A percentile compares a stretch with the other conserved stretches of the same genome.
These are phyloP conservation scores for Acipenser oxyrinchus DNA, from an alignment of 2,797 vertebrate species.

Conservation along the genomic window DNA sequence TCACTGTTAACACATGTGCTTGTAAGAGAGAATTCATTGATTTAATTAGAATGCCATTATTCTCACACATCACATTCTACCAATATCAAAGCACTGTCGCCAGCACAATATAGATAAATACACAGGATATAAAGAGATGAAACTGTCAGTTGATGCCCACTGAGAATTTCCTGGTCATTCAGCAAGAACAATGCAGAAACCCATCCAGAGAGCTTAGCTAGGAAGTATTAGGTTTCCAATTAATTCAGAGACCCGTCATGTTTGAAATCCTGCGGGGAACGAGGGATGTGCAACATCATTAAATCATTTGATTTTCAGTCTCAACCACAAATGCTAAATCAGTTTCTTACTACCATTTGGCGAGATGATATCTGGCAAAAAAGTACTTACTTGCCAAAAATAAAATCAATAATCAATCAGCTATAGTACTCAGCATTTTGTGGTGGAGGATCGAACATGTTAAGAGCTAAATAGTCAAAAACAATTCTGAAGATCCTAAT, in stretches of 20 bases:
- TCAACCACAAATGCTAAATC: constrained; percentile 5
- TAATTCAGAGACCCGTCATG: background rate
- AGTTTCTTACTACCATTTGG: background rate
- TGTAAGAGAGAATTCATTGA: background rate
- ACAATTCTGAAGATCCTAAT: too few relatives aligned
- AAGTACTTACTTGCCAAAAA: constrained; percentile 15
- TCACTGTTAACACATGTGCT: background rate
- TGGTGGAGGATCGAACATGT: constrained; percentile 4
- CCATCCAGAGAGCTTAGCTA: background rate
- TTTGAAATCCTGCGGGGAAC: background rate
- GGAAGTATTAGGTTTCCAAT: background rate
- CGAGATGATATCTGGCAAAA: background rate
- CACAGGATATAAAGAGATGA: constrained; percentile 1
- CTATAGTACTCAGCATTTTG: background rate
- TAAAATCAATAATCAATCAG: constrained; percentile 20
- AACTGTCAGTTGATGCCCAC: background rate
- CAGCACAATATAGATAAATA: background rate
- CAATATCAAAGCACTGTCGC: constrained; percentile 2
- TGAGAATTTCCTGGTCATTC: background rate
- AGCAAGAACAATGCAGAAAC: background rate
- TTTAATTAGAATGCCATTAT: constrained; percentile 9
- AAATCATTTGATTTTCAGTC: too few relatives aligned
- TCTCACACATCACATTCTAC: background rate
- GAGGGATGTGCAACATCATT: background rate
- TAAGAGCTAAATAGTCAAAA: background rate